Percentiles rank a stretch among this genome's conserved stretches.
These are phyloP conservation scores for Pristionchus pacificus DNA, from an alignment of 1,140 invertebrate species.

Conservation along the genomic window DNA sequence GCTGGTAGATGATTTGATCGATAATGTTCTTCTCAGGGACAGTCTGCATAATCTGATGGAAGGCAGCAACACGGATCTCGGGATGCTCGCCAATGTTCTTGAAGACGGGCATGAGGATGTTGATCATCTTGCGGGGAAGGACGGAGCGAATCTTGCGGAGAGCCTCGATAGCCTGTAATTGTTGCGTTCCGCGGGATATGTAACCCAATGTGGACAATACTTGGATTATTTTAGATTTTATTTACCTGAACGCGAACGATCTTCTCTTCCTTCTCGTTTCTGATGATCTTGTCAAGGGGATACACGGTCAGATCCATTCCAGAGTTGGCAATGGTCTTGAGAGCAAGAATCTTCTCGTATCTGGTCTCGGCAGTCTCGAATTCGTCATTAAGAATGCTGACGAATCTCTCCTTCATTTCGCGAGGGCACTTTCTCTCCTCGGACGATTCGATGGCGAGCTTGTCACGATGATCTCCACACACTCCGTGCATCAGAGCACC, in stretches of 20 bases:
- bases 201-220: slow-evolving; percentile 39
- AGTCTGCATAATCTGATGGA: slow-evolving; percentile 42
- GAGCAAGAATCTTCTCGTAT: slow-evolving; percentile 49
- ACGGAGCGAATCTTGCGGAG: slow-evolving; percentile 39
- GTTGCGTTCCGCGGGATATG: slow-evolving; percentile 42
- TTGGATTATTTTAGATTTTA: no score
- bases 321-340: slow-evolving; percentile 49
- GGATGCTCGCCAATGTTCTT: slow-evolving; percentile 43
- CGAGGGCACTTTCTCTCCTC: slow-evolving; percentile 38
- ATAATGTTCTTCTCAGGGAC: slow-evolving; percentile 37
- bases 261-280: slow-evolving; percentile 30
- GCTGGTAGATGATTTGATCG: slow-evolving; percentile 43
- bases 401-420: slow-evolving; percentile 40
- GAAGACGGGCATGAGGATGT: slow-evolving; percentile 47
- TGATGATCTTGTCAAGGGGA: slow-evolving; percentile 47
- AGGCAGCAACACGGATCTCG: slow-evolving; percentile 46
- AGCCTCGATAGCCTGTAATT: slow-evolving; percentile 48
- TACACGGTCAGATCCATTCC: slow-evolving; percentile 42
- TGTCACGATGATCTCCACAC: slow-evolving; percentile 39
- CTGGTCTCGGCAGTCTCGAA: slow-evolving; percentile 30
- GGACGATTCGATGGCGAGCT: slow-evolving; percentile 14
- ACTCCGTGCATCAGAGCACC: slow-evolving; percentile 43
- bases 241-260: slow-evolving; percentile 42
- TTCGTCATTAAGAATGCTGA: slow-evolving; percentile 38
- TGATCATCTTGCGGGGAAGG: slow-evolving; percentile 46